Evolutionary conservation across 1,140 invertebrate genomes (phyloP), one percentile per base, ranked within the genome.

Genomic region (Drosophila virilis): DNA sequence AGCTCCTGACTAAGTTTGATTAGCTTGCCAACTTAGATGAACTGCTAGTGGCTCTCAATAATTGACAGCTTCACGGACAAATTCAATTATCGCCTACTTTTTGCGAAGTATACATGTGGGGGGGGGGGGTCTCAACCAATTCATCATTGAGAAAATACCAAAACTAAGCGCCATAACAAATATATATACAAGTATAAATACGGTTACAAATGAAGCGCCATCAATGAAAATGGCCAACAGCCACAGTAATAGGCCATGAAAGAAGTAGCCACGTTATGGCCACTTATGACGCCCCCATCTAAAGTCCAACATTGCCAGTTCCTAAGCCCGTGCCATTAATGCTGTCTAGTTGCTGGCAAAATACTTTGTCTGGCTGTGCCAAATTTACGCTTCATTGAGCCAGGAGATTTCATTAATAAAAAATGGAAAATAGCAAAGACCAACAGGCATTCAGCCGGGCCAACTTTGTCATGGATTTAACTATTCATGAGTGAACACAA

Each of bases 331-430:
- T 59, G 64, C 71, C 83, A 88, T 88, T 82, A 88, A 77, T 80
- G 65, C 15, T 32, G 60, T 10, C 13, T 37, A 37, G 13, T 52
- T 42, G 48, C n/a, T 33, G 40, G n/a, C 61, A 54, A 51, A 66
- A 82, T 77, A 82, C 75, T 82, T 76, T 54, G 72, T 70, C 77
- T 77, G 76, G 50, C 55, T 65, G 66, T 66, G 64, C 51, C 67
- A 71, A 78, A 86, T 89, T 89, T 80, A 78, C 84, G 84, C 84
- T 88, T 88, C 84, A 88, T 90, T 89, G 84, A 78, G 77, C 84
- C 85, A 89, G 83, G 80, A 80, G 84, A 89, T 84, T 89, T 89
- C 84, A 89, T 89, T 89, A 89, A 89, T 89, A 88, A 88, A 88
- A 89, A 84, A 89, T 76, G 67, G 77, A 89, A 89, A 84, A 77